Base-by-base conservation (phyloP, 2,113 vertebrate genomes). In the Hippocampus guttulatus region DNA sequence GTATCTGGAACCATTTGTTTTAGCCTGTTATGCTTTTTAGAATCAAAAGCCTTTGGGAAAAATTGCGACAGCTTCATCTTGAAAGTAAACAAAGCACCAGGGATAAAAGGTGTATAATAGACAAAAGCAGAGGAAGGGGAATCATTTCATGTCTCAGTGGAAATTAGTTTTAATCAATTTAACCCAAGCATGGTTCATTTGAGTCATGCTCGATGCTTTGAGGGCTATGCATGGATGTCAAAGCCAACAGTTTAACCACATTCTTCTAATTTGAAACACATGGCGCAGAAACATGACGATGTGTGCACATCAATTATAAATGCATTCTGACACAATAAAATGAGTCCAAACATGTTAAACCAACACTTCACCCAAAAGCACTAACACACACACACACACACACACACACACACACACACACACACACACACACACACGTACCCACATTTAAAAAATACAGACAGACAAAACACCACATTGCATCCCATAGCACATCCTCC, bases 1-100 rank as follows among this genome's bases (percentile, higher is more conserved):
- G 5, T 64, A 27, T 57, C 55, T 68, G 43, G 30, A 72, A 30
- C 47, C 61, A 45, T 65, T 30, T 45, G 51, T 71, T 58, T 60
- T 54, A 61, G 23, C 54, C 30, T 9, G 38, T 16, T 5, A 18
- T 51, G 27, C 18, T 72, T 54, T 20, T 64, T 40, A 41, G 38
- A 65, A 27, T 47, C 43, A 61, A 61, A 65, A 45, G 41, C 40
- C 9, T 23, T 30, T 12, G 9, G 8, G 23, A 33, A 12, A 55
- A 47, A 33, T 4, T 38, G 10, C 21, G 25, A 18, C 15, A 47
- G 41, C 15, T 23, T 14, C 23, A 65, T 27, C n/a, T 47, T 65
- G 21, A 45, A 23, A 23, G n/a, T 47, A 65, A 65, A 65, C 11
- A 43, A n/a, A 12, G 20, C 11, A 51, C 27, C 16, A n/a, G 27